Conservation (phyloP, 2,888 invertebrate species). For the Graphium colonna region DNA sequence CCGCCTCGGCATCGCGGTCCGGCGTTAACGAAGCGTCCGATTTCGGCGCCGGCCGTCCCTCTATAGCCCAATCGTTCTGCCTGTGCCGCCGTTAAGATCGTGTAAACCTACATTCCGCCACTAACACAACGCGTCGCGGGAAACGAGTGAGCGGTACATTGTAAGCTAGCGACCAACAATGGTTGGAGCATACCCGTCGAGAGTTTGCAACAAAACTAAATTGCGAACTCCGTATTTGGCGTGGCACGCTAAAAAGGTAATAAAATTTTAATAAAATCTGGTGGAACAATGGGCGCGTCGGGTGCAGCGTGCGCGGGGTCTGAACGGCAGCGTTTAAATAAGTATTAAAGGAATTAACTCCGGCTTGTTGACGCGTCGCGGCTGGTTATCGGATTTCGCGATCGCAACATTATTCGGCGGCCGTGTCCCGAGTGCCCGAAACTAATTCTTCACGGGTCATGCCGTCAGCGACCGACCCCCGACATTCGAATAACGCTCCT, state of each 20-base stretch:
- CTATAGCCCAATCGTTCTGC: conserved; percentile 11
- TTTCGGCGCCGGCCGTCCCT: conserved; percentile 54
- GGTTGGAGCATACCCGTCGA: conserved; percentile 16
- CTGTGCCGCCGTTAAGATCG: neutral
- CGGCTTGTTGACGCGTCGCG: conserved; percentile 73
- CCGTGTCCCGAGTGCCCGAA: conserved; percentile 48
- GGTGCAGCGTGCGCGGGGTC: conserved; percentile 39
- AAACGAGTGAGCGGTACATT: conserved; percentile 14
- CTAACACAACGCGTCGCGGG: conserved; percentile 3
- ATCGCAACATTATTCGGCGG: conserved; percentile 36
- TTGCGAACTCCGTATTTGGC: conserved; percentile 20
- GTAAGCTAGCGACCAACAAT: conserved; percentile 16
- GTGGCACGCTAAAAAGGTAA: conserved; percentile 27
- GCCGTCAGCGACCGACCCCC: too few species aligned
- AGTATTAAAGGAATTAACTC: conserved; percentile 73
- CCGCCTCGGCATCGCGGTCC: conserved; percentile 60
- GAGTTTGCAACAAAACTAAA: conserved; percentile 22
- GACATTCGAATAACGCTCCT: conserved; percentile 12
- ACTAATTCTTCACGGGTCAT: conserved; percentile 56
- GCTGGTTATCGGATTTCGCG: conserved; percentile 67
- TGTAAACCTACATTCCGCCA: conserved; percentile 1
- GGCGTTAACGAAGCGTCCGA: conserved; percentile 75
- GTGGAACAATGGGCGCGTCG: conserved; percentile 66
- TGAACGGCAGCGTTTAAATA: conserved; percentile 51
- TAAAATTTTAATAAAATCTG: conserved; percentile 40